phyloP scores from a whole-genome alignment of 2,888 invertebrate species.

The Rhynchonema sp. region DNA sequence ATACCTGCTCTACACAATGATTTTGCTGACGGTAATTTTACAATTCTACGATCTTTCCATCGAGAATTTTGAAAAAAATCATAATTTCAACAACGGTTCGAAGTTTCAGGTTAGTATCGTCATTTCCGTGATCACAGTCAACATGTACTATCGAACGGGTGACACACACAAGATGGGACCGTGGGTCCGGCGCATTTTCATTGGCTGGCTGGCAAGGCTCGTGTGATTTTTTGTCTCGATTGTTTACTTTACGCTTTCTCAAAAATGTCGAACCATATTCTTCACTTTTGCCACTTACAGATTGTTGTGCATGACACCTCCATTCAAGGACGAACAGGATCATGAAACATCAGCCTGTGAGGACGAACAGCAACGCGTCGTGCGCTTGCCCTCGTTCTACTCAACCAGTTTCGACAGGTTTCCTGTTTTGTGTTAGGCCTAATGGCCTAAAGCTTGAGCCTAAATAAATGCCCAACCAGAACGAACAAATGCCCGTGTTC shows the following conservation, averaged over 20 bases:
- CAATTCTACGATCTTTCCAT: too few species aligned
- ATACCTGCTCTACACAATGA: slow-evolving; percentile 26
- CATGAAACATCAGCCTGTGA: background rate
- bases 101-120: slow-evolving; percentile 5
- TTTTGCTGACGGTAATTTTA: slow-evolving; percentile 23
- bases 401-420: background rate
- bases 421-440: too few species aligned
- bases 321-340: background rate
- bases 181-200: slow-evolving; percentile 22
- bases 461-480: too few species aligned
- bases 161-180: slow-evolving; percentile 25
- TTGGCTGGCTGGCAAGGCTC: slow-evolving; percentile 21
- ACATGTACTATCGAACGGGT: slow-evolving; percentile 24
- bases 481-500: too few species aligned
- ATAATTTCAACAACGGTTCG: slow-evolving; percentile 2
- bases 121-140: slow-evolving; percentile 21
- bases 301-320: background rate
- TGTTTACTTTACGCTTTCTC: background rate
- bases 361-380: background rate
- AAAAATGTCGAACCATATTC: background rate
- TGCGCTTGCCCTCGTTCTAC: background rate
- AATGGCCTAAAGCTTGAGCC: too few species aligned
- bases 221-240: background rate
- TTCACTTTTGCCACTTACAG: background rate
- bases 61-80: background rate